These are phyloP conservation scores for Sepioteuthis lessoniana DNA, from an alignment of 2,888 invertebrate genomes.

Conservation along the genomic window DNA sequence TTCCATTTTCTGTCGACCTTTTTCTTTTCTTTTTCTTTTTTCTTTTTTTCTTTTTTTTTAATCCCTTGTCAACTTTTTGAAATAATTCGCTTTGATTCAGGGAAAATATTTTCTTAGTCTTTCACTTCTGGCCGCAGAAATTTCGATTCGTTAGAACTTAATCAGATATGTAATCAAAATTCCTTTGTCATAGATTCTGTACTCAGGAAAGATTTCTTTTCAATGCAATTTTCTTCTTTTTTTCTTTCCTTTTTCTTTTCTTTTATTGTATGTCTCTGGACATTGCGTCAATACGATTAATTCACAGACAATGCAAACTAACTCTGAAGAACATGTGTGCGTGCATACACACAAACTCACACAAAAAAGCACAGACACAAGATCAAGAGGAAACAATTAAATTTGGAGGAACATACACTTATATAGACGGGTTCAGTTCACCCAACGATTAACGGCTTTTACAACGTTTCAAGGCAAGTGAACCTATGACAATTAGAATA, in stretches of 20 bases:
- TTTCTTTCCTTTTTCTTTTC: background rate
- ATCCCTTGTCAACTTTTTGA: background rate
- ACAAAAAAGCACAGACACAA: too few relatives aligned
- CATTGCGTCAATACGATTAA: background rate
- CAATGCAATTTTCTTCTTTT: fast-evolving
- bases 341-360: too few relatives aligned
- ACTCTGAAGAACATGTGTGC: too few relatives aligned
- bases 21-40: background rate
- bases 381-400: too few relatives aligned
- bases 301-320: background rate
- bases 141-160: background rate
- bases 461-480: too few relatives aligned
- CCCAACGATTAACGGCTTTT: too few relatives aligned
- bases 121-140: background rate
- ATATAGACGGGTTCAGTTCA: too few relatives aligned
- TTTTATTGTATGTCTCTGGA: background rate
- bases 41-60: background rate
- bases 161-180: background rate
- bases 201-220: too few relatives aligned
- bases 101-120: background rate
- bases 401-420: too few relatives aligned
- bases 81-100: background rate
- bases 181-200: background rate
- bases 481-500: too few relatives aligned
- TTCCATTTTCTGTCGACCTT: too few relatives aligned